Conservation (phyloP, 1,140 invertebrate species). For the Harlomillsia oculata region DNA sequence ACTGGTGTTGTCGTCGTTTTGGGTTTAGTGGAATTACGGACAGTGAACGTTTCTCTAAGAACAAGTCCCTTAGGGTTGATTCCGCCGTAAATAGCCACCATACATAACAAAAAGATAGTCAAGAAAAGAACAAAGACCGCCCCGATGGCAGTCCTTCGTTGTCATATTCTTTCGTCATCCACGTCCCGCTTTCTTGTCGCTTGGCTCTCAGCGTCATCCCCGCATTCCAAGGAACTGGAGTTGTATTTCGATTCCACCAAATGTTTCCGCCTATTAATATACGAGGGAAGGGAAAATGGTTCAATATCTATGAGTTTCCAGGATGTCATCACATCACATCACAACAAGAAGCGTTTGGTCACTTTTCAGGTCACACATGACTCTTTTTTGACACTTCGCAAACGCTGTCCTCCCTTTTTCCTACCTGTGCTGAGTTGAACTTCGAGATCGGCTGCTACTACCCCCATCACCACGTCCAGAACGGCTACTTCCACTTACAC, state of each 20-base stretch:
- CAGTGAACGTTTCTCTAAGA: slow-evolving; percentile 30
- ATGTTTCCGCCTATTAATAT: neutral
- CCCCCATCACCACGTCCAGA: neutral
- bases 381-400: no score
- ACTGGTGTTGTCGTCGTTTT: slow-evolving; percentile 14
- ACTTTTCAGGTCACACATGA: no score
- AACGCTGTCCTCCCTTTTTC: no score
- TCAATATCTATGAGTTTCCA: no score
- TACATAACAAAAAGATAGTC: slow-evolving; percentile 46
- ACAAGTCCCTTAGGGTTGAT: slow-evolving; percentile 41
- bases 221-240: neutral
- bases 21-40: slow-evolving; percentile 8
- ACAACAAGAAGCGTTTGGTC: no score
- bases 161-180: slow-evolving; percentile 42
- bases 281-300: no score
- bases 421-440: no score
- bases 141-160: slow-evolving; percentile 48
- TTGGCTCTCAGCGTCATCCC: slow-evolving; percentile 4
- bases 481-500: neutral
- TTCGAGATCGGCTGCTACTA: no score
- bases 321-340: no score
- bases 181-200: neutral
- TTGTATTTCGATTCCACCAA: neutral
- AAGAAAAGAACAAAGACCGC: slow-evolving; percentile 49
- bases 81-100: slow-evolving; percentile 49